A percentile compares a stretch with the other conserved stretches of the same genome.
phyloP scores from a whole-genome alignment of 2,888 invertebrate genomes.

The Stenodera caucasica region DNA sequence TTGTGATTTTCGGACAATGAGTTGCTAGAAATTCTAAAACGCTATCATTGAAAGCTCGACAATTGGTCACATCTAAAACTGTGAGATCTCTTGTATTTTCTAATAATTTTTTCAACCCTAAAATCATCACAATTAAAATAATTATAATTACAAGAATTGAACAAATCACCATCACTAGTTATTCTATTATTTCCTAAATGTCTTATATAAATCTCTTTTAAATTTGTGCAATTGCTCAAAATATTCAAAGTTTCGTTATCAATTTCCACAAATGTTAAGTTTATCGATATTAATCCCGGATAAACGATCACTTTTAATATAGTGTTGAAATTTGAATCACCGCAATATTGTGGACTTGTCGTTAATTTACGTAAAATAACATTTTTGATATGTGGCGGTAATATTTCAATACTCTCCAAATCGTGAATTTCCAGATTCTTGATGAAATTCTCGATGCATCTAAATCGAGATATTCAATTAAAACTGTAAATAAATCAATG shows the following conservation, averaged over 20 bases:
- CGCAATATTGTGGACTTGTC: conserved; percentile 37
- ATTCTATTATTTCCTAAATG: conserved; percentile 28
- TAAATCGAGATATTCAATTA: conserved; percentile 19
- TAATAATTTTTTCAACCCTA: conserved; percentile 46
- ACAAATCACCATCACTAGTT: neutral
- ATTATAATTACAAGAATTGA: neutral
- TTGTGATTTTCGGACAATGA: conserved; percentile 56
- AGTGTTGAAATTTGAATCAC: conserved; percentile 36
- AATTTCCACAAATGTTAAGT: conserved; percentile 44
- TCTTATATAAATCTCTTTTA: conserved; percentile 44
- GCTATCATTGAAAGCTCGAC: conserved; percentile 57
- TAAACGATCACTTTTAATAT: conserved; percentile 42
- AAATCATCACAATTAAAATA: conserved; percentile 10
- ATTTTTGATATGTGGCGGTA: conserved; percentile 45
- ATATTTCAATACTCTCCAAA: conserved; percentile 29
- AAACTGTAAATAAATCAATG: neutral
- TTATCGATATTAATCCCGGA: conserved; percentile 40
- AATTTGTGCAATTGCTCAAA: conserved; percentile 39
- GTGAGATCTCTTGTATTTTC: conserved; percentile 40
- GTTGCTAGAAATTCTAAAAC: conserved; percentile 59
- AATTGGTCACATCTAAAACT: conserved; percentile 43
- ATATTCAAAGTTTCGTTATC: conserved; percentile 47
- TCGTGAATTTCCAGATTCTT: conserved; percentile 37
- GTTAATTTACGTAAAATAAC: conserved; percentile 44
- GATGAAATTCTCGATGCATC: conserved; percentile 37